Conservation (phyloP, 2,888 invertebrate genomes). For the Allophyes oxyacanthae region DNA sequence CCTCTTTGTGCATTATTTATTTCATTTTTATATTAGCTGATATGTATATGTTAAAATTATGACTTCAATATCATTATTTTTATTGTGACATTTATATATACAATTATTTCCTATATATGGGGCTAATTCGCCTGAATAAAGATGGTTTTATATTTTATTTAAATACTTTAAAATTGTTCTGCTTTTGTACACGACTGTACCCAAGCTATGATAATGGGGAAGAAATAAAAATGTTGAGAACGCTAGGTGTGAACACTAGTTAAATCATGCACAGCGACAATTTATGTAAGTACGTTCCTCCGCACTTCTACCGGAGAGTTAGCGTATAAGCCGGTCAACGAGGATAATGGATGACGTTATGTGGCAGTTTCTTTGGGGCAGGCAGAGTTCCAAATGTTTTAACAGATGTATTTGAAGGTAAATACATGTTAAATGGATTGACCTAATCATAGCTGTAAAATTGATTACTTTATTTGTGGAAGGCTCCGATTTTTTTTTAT, state of each 20-base stretch:
- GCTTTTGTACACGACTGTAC: constrained; percentile 60
- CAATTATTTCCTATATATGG: too few species aligned
- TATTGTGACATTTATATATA: too few species aligned
- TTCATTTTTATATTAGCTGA: too few species aligned
- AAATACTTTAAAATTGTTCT: background rate
- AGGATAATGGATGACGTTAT: constrained; percentile 46
- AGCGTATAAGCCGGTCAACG: constrained; percentile 58
- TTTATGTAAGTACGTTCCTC: constrained; percentile 65
- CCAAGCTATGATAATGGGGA: constrained; percentile 58
- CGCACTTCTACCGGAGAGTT: constrained; percentile 42
- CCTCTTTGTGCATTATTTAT: too few species aligned
- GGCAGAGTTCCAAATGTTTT: constrained; percentile 35
- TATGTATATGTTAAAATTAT: too few species aligned
- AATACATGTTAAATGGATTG: background rate
- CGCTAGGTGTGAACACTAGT: constrained; percentile 67
- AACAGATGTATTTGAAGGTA: constrained; percentile 29
- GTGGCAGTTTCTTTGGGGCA: constrained; percentile 7
- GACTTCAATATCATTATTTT: too few species aligned
- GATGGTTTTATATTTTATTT: too few species aligned
- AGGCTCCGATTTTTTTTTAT: too few species aligned
- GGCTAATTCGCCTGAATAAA: too few species aligned
- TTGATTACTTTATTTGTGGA: too few species aligned
- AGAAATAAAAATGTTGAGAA: constrained; percentile 66
- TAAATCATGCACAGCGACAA: constrained; percentile 68
- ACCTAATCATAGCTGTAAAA: too few species aligned